Conservation (phyloP, 1,140 invertebrate genomes). For the Brachionus calyciflorus region DNA sequence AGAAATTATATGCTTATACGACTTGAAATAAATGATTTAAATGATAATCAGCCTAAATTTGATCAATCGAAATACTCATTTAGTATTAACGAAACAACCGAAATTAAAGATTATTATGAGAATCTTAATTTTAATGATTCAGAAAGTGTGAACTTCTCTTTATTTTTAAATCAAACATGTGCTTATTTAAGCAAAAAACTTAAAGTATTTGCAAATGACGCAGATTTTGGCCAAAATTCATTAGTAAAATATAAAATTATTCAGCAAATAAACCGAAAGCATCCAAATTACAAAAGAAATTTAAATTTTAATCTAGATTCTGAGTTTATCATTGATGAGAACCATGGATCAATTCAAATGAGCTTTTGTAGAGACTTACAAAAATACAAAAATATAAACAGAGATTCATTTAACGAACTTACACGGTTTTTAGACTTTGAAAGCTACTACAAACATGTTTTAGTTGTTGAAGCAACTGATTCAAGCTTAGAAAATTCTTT, state of each 20-base stretch:
- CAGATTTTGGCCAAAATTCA: not conserved
- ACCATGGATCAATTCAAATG: not conserved
- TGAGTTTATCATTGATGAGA: conserved; percentile 22
- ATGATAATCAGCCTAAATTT: conserved; percentile 37
- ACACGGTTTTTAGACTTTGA: conserved; percentile 2
- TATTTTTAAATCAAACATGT: not conserved
- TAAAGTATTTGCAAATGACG: not conserved
- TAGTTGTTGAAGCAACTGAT: conserved; percentile 33
- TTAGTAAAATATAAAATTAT: conserved; percentile 18
- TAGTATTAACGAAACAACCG: conserved; percentile 14
- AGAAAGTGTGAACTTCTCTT: not conserved
- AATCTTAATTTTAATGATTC: not conserved
- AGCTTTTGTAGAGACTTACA: not conserved
- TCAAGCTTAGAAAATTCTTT: conserved; percentile 1
- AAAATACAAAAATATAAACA: not conserved
- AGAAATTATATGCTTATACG: conserved; percentile 19
- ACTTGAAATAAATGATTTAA: conserved; percentile 17
- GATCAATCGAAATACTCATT: conserved; percentile 7
- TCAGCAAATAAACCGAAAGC: conserved; percentile 27
- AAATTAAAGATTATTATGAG: not conserved
- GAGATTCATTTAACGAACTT: not conserved
- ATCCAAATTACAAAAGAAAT: not conserved
- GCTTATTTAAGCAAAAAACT: not conserved
- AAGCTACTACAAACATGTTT: not conserved
- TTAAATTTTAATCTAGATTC: not conserved